Evolutionary conservation across 2,797 vertebrate genomes (phyloP).

Genomic region (Pteropus rufus): DNA sequence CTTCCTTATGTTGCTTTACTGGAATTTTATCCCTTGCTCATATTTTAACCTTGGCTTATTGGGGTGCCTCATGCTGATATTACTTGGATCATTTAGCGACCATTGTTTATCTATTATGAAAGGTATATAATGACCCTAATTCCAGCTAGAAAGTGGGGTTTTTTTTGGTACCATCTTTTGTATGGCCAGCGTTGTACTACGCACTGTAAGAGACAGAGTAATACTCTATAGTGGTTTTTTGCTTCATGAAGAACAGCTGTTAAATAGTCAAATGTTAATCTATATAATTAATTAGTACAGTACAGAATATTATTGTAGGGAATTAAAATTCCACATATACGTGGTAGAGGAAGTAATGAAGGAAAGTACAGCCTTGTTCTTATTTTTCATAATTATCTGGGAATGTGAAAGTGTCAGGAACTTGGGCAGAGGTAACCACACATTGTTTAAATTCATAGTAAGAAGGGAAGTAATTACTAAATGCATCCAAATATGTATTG

Average conservation of each 20-base stretch:
- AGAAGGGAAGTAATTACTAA: neutral
- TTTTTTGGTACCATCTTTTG: neutral
- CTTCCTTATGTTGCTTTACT: slow-evolving; percentile 17
- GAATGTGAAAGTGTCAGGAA: slow-evolving; percentile 1
- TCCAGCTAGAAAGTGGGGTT: neutral
- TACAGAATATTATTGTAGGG: neutral
- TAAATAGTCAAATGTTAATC: slow-evolving; percentile 29
- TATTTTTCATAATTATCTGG: neutral
- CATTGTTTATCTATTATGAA: slow-evolving; percentile 11
- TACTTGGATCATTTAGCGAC: slow-evolving; percentile 10
- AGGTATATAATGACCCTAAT: neutral
- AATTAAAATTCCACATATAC: neutral
- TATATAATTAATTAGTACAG: neutral
- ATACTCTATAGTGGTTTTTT: slow-evolving; percentile 12
- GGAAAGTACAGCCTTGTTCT: neutral
- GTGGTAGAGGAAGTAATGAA: neutral
- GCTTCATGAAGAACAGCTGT: neutral
- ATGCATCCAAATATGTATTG: neutral
- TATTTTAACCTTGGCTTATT: slow-evolving; percentile 27
- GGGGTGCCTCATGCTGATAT: neutral
- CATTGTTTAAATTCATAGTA: slow-evolving; percentile 25
- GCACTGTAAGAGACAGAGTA: neutral
- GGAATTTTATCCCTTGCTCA: neutral
- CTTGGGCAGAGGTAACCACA: neutral
- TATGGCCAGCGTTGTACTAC: neutral